Base-by-base conservation (phyloP, 2,113 vertebrate genomes). In the Corythornis madagascariensis region DNA sequence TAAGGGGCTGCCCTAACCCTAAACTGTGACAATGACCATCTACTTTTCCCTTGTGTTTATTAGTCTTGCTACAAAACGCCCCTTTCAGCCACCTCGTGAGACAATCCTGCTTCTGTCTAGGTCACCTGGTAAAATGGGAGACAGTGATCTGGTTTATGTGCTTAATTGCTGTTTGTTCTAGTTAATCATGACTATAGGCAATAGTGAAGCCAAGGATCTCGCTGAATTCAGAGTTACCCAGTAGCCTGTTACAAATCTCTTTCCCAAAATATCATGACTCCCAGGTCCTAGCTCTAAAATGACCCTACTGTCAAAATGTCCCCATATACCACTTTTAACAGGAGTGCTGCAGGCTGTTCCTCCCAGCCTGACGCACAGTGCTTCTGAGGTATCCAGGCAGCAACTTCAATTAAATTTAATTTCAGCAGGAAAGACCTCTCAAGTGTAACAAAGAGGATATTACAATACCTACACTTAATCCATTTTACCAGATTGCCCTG, bases 371-470 rank as follows among this genome's bases (percentile, higher is more conserved):
- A 74, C 2, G 6, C 40, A 72, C 50, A 57, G 8, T 9, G 22
- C 20, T 82, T 80, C 31, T 56, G 82, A 95, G 50, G 59, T 73
- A 90, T 82, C 59, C 78, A 93, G 64, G 78, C 71, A 87, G 93
- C 71, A 88, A 90, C 74, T 91, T 89, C 78, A 91, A 73, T 83
- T 82, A 84, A 63, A 92, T 94, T 90, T 79, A 74, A 89, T 79
- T 95, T 96, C 78, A 86, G 45, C 38, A 88, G 25, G 74, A 90
- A 93, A 84, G 57, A 76, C 42, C 35, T 86, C 90, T 92, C 80
- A 92, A 88, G 83, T 75, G 66, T 89, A 93, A 94, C 77, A 94
- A 82, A 93, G 66, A 83, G 78, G 77, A 50, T 85, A 87, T 73
- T 86, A 87, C 43, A 93, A 91, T 79, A 82, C 64, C 55, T 80